Conservation (phyloP, 2,888 invertebrate species). For the Nomada hirtipes region DNA sequence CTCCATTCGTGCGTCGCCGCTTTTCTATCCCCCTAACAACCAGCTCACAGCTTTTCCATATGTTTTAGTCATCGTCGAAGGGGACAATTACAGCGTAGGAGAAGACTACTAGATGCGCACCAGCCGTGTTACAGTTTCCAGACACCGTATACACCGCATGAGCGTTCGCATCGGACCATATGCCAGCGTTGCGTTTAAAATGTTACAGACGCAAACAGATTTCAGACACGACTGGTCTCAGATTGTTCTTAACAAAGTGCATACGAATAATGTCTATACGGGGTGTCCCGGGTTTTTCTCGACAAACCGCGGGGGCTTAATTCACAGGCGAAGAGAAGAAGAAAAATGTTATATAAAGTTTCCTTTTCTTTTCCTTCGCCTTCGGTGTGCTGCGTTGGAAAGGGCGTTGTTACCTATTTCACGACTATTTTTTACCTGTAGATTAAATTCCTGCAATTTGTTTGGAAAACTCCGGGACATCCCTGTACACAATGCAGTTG, state of each 20-base stretch:
- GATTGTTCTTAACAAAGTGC: neutral
- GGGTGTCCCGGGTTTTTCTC: no score
- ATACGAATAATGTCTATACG: neutral
- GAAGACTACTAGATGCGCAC: slow-evolving; percentile 6
- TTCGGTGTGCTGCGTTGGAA: no score
- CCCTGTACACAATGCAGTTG: no score
- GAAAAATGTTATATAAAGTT: no score
- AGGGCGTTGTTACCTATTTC: no score
- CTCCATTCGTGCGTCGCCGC: neutral
- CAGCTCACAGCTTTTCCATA: neutral
- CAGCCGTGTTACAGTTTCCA: neutral
- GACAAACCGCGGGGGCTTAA: no score
- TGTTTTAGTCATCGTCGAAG: slow-evolving; percentile 6
- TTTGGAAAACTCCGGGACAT: no score
- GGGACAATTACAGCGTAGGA: neutral
- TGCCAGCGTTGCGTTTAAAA: slow-evolving; percentile 41
- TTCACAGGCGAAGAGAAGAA: no score
- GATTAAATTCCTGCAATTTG: no score
- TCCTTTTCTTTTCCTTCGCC: no score
- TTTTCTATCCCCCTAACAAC: neutral
- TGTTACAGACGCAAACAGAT: slow-evolving; percentile 38
- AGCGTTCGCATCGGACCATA: slow-evolving; percentile 43
- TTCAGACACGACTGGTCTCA: slow-evolving; percentile 23
- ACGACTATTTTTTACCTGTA: neutral
- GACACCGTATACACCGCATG: neutral